Conservation (phyloP, 2,888 invertebrate species). For the Craniophora ligustri region DNA sequence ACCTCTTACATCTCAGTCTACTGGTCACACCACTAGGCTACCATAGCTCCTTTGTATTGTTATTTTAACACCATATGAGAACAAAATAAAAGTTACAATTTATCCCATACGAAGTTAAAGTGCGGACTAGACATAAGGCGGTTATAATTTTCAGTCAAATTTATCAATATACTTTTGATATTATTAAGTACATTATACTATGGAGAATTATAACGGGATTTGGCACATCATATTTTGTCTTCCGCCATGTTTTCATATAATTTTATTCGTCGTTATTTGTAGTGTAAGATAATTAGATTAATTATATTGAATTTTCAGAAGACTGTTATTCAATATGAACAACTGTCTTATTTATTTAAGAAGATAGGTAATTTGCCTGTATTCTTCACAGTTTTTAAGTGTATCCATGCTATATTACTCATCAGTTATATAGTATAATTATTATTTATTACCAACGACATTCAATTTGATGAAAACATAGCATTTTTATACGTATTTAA, state of each 20-base stretch:
- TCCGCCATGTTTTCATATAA: constrained; percentile 20
- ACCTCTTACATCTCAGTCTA: too few species aligned
- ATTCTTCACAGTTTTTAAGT: too few species aligned
- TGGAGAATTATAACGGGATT: constrained; percentile 56
- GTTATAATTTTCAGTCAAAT: constrained; percentile 60
- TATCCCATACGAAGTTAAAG: constrained; percentile 27
- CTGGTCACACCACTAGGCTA: too few species aligned
- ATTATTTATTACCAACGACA: neutral
- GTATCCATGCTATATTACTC: too few species aligned
- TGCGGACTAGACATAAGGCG: constrained; percentile 65
- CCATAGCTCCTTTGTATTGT: too few species aligned
- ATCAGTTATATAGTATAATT: too few species aligned
- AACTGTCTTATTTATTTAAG: too few species aligned
- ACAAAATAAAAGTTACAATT: constrained; percentile 17
- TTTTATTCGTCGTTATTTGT: neutral
- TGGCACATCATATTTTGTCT: constrained; percentile 59
- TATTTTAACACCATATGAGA: neutral
- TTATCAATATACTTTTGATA: constrained; percentile 31
- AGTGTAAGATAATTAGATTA: too few species aligned
- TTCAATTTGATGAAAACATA: constrained; percentile 12
- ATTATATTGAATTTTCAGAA: too few species aligned
- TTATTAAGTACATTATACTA: constrained; percentile 39
- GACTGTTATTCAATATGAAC: too few species aligned
- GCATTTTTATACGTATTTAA: constrained; percentile 39
- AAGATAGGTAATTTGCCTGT: too few species aligned